Base-by-base conservation (phyloP, 2,888 invertebrate genomes). In the Gisinianus flammeolus region DNA sequence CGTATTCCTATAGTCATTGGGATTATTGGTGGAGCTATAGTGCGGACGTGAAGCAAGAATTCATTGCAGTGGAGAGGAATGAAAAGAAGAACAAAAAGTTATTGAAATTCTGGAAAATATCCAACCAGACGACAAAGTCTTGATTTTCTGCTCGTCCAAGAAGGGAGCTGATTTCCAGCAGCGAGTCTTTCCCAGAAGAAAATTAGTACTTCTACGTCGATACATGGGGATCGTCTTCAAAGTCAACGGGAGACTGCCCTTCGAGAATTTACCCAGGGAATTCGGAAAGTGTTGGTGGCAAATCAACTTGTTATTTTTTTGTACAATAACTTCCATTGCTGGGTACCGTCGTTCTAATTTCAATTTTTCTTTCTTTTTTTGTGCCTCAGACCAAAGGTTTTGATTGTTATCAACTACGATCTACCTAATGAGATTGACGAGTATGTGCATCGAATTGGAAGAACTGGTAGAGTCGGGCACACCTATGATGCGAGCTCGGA, bases 1-100 rank as follows among this genome's bases (percentile, higher is more conserved):
- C 86, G 86, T 96, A n/a, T 97, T 97, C 86, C 90, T 97, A 90
- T 97, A 8, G 91, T 94, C 0, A 93, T 98, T 26, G 98, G 98
- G 64, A 92, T 94, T 12, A 92, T 98, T 0, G 98, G 98, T 0
- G 94, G 96, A 0, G 98, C 98, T 8, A n/a, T 8, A 96, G 95
- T 85, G 87, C 92, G 0, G 97, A 98, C 87, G 96, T 98, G 0
- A 91, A 92, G 76, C 98, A 98, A 86, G 89, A 88, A 0, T 91
- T 95, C 85, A 88, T 90, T 67, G 89, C 93, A 86, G 92, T 93
- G 0, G 87, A 89, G 0, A 91, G 91, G 81, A 91, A 91, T 62
- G 91, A 93, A 66, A 97, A 97, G 85, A 90, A 93, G 79, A 88
- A 90, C 0, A 92, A 0, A 92, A 92, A 85, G 88, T 98, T 0